Conservation (phyloP, 2,888 invertebrate species). For the Lomographa bimaculata region DNA sequence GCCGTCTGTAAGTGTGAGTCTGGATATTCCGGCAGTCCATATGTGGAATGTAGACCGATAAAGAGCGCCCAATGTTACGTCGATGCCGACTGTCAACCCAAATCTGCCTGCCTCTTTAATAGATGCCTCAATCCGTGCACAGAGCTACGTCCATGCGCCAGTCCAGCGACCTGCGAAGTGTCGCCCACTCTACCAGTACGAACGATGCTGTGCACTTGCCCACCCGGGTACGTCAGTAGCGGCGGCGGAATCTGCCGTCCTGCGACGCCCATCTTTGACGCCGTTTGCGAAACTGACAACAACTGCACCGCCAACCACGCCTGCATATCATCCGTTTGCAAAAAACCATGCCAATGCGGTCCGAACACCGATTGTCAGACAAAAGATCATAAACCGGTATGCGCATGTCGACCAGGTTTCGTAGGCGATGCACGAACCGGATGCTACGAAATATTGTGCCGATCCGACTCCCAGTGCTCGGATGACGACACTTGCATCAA, state of each 20-base stretch:
- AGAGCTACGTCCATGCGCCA: conserved; percentile 89
- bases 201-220: conserved; percentile 95
- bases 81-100: conserved; percentile 92
- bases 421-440: conserved; percentile 93
- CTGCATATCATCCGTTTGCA: conserved; percentile 91
- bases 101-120: conserved; percentile 91
- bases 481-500: conserved; percentile 93
- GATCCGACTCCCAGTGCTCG: conserved; percentile 90
- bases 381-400: conserved; percentile 93
- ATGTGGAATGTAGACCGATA: conserved; percentile 90
- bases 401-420: conserved; percentile 92
- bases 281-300: conserved; percentile 88
- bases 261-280: conserved; percentile 84
- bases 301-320: conserved; percentile 91
- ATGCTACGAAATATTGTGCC: conserved; percentile 90
- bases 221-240: conserved; percentile 93
- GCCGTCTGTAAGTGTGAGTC: conserved; percentile 93
- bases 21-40: conserved; percentile 91
- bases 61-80: conserved; percentile 89
- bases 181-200: conserved; percentile 92
- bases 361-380: conserved; percentile 93
- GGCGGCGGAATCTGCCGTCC: conserved; percentile 93
- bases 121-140: conserved; percentile 93
- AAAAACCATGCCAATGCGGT: conserved; percentile 93
- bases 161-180: conserved; percentile 92